These are phyloP conservation scores for Euzetes globulus DNA, from an alignment of 2,888 invertebrate species.

Conservation along the genomic window DNA sequence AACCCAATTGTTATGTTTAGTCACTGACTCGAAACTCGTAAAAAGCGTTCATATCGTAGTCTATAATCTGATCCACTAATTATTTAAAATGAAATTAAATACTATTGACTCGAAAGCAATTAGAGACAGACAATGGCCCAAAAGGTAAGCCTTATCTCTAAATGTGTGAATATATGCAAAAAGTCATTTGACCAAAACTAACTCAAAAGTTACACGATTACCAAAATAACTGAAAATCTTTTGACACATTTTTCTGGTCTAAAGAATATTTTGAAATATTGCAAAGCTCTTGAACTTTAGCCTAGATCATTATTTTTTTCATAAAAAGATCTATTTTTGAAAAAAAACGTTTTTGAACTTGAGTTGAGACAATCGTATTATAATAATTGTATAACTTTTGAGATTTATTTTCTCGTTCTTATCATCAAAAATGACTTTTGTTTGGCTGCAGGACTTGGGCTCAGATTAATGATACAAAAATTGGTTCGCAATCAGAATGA, in stretches of 20 bases:
- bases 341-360: neutral
- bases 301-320: neutral
- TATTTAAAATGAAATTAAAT: neutral
- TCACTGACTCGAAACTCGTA: neutral
- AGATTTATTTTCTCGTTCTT: too few species aligned
- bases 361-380: too few species aligned
- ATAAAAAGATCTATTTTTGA: neutral
- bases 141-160: neutral
- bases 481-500: neutral
- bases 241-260: neutral
- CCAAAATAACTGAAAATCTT: neutral
- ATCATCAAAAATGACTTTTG: neutral
- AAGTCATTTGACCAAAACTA: neutral
- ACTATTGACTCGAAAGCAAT: neutral
- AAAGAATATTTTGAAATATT: neutral
- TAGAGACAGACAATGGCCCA: neutral
- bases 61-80: neutral
- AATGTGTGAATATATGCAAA: slow-evolving; percentile 11
- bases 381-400: too few species aligned
- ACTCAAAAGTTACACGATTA: neutral
- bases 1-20: slow-evolving; percentile 19
- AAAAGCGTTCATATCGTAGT: neutral
- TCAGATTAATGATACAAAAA: neutral
- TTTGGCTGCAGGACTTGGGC: neutral
- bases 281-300: neutral